A percentile compares a stretch with the other conserved stretches of the same genome.
Evolutionary conservation across 2,113 vertebrate genomes (phyloP).

Genomic region (Bucco capensis): DNA sequence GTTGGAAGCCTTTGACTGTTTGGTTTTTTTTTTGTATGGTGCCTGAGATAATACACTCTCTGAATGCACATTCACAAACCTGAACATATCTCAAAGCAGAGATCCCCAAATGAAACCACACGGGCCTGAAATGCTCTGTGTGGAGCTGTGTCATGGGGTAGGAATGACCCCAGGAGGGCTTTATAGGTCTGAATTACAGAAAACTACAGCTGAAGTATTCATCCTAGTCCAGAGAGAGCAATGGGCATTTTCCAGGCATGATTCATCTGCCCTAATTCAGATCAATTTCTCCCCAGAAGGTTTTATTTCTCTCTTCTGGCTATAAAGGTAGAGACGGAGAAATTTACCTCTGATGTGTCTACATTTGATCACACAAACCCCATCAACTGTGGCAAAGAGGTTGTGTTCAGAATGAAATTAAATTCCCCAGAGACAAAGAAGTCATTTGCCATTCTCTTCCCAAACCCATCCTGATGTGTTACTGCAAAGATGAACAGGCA

Average conservation of each 20-base stretch:
- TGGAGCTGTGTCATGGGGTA: background rate
- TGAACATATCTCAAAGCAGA: background rate
- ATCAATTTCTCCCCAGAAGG: constrained; percentile 23
- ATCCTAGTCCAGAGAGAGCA: background rate
- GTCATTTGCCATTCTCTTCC: background rate
- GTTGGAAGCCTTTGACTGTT: background rate
- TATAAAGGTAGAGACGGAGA: background rate
- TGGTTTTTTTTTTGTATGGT: background rate
- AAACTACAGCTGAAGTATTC: background rate
- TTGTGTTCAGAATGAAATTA: background rate
- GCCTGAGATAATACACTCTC: background rate
- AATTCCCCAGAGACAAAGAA: background rate
- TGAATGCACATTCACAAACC: background rate
- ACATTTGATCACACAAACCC: background rate
- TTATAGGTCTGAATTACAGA: background rate
- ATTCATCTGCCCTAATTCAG: constrained; percentile 1
- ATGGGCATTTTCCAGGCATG: background rate
- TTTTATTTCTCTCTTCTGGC: background rate
- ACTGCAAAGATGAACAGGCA: background rate
- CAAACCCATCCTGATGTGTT: background rate
- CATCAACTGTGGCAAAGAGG: background rate
- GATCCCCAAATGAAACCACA: background rate
- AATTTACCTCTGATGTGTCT: background rate
- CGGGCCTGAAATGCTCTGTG: background rate
- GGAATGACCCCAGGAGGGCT: background rate